Evolutionary conservation across 1,140 invertebrate genomes (phyloP).

Genomic region (Caenorhabditis elegans): WBcel235 BX284606.5:9708001-9708500

Average conservation of each 20-base stretch:
- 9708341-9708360: conserved; percentile 3
- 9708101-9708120: neutral
- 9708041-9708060: conserved; percentile 14
- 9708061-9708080: neutral
- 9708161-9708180: too few relatives aligned
- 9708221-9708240: too few relatives aligned
- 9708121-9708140: too few relatives aligned
- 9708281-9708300: conserved; percentile 8
- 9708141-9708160: too few relatives aligned
- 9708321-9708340: neutral
- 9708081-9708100: neutral
- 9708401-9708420: conserved; percentile 12
- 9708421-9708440: neutral
- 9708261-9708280: too few relatives aligned
- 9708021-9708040: conserved; percentile 13
- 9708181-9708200: too few relatives aligned
- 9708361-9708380: neutral
- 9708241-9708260: too few relatives aligned
- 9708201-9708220: too few relatives aligned
- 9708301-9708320: conserved; percentile 9
- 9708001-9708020: neutral
- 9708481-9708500: too few relatives aligned
- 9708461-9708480: too few relatives aligned
- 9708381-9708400: neutral
- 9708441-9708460: neutral